These are phyloP conservation scores for Allophyes oxyacanthae DNA, from an alignment of 2,888 invertebrate genomes.

Conservation along the genomic window DNA sequence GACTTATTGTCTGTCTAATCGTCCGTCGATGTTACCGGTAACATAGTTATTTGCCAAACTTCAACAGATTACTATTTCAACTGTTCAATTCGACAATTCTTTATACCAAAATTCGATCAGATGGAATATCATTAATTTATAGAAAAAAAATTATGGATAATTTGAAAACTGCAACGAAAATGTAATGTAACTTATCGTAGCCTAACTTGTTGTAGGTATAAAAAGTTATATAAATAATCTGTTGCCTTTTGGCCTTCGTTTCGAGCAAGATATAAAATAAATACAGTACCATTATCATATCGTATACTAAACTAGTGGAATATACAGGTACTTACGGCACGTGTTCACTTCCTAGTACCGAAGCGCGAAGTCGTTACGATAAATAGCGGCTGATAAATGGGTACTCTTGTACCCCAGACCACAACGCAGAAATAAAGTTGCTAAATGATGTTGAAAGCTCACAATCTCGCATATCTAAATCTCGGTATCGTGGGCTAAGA, in stretches of 20 bases:
- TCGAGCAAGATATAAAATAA: conserved; percentile 5
- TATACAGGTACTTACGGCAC: conserved; percentile 42
- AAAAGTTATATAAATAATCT: too few species aligned
- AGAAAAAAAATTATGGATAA: too few species aligned
- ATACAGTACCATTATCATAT: conserved; percentile 31
- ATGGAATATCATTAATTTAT: too few species aligned
- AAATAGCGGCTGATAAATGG: conserved; percentile 58
- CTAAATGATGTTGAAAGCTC: conserved; percentile 48
- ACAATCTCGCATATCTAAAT: conserved; percentile 45
- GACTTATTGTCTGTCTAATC: too few species aligned
- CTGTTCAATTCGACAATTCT: too few species aligned
- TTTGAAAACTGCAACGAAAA: too few species aligned
- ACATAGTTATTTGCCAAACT: too few species aligned
- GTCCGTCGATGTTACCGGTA: too few species aligned
- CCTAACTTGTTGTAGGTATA: too few species aligned
- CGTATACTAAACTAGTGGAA: conserved; percentile 16
- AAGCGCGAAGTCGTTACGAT: conserved; percentile 71
- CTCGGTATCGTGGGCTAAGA: conserved; percentile 26
- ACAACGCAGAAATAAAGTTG: conserved; percentile 57
- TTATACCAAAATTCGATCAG: too few species aligned
- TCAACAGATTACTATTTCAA: too few species aligned
- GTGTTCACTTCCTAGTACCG: conserved; percentile 61
- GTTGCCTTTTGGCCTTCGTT: not conserved
- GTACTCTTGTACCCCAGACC: conserved; percentile 33
- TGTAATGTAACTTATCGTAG: too few species aligned